A percentile compares a stretch with the other conserved stretches of the same genome.
phyloP scores from a whole-genome alignment of 1,140 invertebrate species.

The Trachelipus rathkii region DNA sequence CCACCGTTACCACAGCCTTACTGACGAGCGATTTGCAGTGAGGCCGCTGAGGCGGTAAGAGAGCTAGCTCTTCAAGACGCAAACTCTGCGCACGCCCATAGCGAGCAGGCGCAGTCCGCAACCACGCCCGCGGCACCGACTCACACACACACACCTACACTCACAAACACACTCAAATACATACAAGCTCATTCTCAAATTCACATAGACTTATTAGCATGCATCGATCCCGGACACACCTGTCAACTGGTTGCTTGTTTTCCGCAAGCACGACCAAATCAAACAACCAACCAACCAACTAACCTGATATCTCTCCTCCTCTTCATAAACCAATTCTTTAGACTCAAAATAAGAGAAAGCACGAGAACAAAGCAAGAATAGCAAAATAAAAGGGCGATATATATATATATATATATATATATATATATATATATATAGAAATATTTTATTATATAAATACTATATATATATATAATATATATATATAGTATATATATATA shows the following conservation, averaged over 20 bases:
- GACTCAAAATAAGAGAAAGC: no score
- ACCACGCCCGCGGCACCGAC: slow-evolving; percentile 7
- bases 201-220: background rate
- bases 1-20: background rate
- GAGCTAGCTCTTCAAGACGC: background rate
- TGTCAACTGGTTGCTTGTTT: slow-evolving; percentile 7
- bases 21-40: background rate
- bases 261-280: background rate
- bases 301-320: no score
- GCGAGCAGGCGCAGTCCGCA: slow-evolving; percentile 3
- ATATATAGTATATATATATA: no score
- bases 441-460: no score
- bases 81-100: slow-evolving; percentile 7
- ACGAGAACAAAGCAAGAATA: no score
- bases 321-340: no score
- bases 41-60: background rate
- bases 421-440: no score
- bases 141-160: no score
- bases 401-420: no score
- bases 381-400: no score
- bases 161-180: background rate
- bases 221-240: slow-evolving; percentile 1
- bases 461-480: no score
- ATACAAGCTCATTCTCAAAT: background rate
- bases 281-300: no score